Evolutionary conservation across 1,140 invertebrate species (phyloP), one percentile per base, ranked within the genome.

Genomic region (Nasonia giraulti): DNA sequence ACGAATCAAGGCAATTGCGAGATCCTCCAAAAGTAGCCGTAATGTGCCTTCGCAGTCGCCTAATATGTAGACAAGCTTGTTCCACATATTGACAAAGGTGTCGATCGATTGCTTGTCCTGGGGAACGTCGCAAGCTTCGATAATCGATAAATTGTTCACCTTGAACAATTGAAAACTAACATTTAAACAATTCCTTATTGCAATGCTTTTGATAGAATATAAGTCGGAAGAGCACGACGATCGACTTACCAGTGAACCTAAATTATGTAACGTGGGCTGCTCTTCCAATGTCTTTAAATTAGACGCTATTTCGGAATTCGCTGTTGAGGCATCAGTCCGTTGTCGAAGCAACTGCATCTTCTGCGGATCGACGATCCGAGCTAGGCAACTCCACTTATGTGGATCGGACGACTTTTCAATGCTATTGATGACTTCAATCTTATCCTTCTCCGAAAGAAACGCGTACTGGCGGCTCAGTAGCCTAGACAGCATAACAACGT

Each of bases 381-480:
- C 33, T 14, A 83, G n/a, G 0, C 37, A 33, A 20, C 8, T 75
- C 82, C 69, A 86, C 12, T 7, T 4, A 71, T 76, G 62, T 69
- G 78, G 40, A 80, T 91, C 78, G 5, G 87, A 66, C 62, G 23
- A 12, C 76, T 87, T 84, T n/a, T 80, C 71, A n/a, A 91, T 31
- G 14, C 89, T 87, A 6, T 83, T 80, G 0, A 89, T n/a, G 33
- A 92, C 80, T 23, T 47, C 33, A 23, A 87, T 84, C 82, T 89
- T 90, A 69, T 87, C 81, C 8, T 89, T 87, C 12, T 91, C 89
- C 3, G 87, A 80, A 0, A 92, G 73, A 31, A 90, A 87, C 11
- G 71, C 86, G 76, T 89, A 92, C 17, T 92, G 78, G 78, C 91
- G 87, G 1, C 85, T 79, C 20, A 93, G 90, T 47, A 91, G 87